Conservation (phyloP, 2,888 invertebrate species). For the Agrochola lychnidis region DNA sequence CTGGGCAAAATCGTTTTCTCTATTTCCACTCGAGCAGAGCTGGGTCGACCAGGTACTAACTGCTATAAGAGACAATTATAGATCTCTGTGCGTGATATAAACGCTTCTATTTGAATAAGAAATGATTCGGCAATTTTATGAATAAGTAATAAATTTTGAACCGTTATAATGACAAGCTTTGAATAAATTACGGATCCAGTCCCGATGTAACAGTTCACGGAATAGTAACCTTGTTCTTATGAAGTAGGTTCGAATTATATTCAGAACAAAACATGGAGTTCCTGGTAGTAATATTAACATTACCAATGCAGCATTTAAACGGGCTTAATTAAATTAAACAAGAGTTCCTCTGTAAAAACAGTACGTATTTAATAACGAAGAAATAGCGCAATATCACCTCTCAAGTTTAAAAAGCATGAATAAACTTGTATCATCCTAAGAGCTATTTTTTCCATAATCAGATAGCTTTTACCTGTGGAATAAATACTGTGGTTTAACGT, state of each 20-base stretch:
- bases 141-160: slow-evolving; percentile 46
- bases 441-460: too few species aligned
- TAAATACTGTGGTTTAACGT: too few species aligned
- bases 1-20: too few species aligned
- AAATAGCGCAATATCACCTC: background rate
- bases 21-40: too few species aligned
- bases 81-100: slow-evolving; percentile 8
- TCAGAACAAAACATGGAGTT: background rate
- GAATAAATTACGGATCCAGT: slow-evolving; percentile 38
- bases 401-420: background rate
- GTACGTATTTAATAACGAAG: too few species aligned
- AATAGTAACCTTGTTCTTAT: slow-evolving; percentile 6
- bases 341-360: background rate
- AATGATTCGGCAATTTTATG: slow-evolving; percentile 37
- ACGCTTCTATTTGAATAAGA: slow-evolving; percentile 33
- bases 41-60: too few species aligned
- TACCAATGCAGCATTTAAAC: background rate
- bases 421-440: background rate
- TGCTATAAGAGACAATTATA: background rate
- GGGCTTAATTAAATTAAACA: background rate
- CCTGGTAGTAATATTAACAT: background rate
- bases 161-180: slow-evolving; percentile 50
- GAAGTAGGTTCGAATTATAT: background rate
- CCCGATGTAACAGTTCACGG: background rate
- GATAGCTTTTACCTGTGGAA: too few species aligned